A percentile compares a stretch with the other conserved stretches of the same genome.
phyloP scores from a whole-genome alignment of 1,140 invertebrate genomes.

The Zophobas atratus region DNA sequence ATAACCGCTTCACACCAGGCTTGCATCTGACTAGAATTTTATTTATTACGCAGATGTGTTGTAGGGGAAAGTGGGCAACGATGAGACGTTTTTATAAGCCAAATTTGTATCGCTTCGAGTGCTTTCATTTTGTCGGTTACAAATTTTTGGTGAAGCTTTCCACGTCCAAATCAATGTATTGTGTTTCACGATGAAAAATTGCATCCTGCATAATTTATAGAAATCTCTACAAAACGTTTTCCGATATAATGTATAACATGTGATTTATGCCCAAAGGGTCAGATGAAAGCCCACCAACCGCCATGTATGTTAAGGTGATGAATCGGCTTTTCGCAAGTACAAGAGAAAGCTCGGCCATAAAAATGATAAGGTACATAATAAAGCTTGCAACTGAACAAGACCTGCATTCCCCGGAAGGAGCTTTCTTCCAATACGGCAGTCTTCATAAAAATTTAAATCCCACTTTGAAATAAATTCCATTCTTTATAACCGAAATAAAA shows the following conservation, averaged over 20 bases:
- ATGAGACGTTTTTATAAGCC: too few relatives aligned
- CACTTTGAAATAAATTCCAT: constrained; percentile 17
- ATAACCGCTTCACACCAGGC: constrained; percentile 29
- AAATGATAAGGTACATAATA: constrained; percentile 43
- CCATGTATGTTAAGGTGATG: constrained; percentile 32
- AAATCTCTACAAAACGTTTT: constrained; percentile 35
- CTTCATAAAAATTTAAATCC: constrained; percentile 31
- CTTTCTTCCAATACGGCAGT: constrained; percentile 33
- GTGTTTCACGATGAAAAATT: constrained; percentile 22
- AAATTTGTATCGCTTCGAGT: not conserved
- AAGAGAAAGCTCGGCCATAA: constrained; percentile 36
- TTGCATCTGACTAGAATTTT: constrained; percentile 27
- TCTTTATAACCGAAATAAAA: constrained; percentile 9
- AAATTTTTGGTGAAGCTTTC: constrained; percentile 17
- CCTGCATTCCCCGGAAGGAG: constrained; percentile 16
- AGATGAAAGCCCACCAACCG: constrained; percentile 36
- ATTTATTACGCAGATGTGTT: constrained; percentile 22
- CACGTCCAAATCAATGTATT: constrained; percentile 28
- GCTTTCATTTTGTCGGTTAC: constrained; percentile 9
- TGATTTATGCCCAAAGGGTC: constrained; percentile 37
- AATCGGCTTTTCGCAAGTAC: constrained; percentile 39
- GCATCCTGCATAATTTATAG: constrained; percentile 30
- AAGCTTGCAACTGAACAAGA: constrained; percentile 32
- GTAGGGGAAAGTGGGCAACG: not conserved
- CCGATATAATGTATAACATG: constrained; percentile 39